phyloP scores from a whole-genome alignment of 2,797 vertebrate genomes.

The Dipus sagitta region DNA sequence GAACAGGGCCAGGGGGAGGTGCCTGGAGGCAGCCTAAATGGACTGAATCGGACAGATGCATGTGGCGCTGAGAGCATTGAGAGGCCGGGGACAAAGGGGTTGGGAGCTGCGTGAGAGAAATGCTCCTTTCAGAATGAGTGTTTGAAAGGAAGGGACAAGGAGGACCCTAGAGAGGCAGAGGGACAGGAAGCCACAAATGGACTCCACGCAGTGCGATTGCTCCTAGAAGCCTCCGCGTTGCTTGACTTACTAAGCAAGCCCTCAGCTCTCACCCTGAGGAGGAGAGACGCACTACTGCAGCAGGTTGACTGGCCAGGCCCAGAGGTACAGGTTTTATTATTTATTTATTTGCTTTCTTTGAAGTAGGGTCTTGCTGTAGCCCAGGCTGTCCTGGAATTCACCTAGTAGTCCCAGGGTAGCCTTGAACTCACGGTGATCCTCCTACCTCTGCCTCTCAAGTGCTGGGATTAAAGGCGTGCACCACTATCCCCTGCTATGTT shows the following conservation, averaged over 20 bases:
- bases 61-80: not conserved
- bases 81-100: not conserved
- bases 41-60: not conserved
- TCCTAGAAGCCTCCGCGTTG: not conserved
- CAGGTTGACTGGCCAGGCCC: not conserved
- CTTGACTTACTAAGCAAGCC: not conserved
- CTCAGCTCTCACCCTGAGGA: no score
- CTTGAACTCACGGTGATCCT: no score
- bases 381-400: no score
- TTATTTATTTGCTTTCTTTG: no score
- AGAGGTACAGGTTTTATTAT: no score
- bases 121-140: constrained; percentile 30
- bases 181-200: not conserved
- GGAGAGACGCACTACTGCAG: not conserved
- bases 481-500: no score
- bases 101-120: not conserved
- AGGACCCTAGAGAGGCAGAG: not conserved
- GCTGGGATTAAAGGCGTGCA: no score
- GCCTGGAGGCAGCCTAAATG: not conserved
- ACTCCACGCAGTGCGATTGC: not conserved
- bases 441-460: no score
- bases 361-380: no score
- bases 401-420: no score
- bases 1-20: not conserved
- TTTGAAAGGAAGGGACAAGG: constrained; percentile 28